Base-by-base conservation (phyloP, 2,888 invertebrate species). In the Pachycephus smyrnensis region DNA sequence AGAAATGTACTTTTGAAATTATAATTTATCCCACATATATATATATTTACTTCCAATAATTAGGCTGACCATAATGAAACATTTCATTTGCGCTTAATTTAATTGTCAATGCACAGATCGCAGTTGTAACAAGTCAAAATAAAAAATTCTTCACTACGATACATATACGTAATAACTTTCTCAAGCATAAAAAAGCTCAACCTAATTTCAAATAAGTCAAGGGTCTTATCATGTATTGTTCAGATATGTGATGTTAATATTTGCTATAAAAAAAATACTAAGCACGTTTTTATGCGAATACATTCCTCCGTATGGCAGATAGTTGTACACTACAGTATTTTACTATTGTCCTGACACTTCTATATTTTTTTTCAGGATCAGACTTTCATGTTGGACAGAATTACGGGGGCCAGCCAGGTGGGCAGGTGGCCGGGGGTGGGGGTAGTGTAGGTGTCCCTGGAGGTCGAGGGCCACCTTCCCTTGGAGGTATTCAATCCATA, bases 351-450 rank as follows among this genome's bases (percentile, higher is more conserved):
- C 1, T 55, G 15, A 55, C 15, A 55, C 23, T 55, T 55, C 23
- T 55, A 23, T 55, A 23, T 55, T 55, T 77, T 73, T 71, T 85
- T 84, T 71, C 82, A 90, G 90, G 90, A 86, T 87, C 89, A 83
- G 91, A 91, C 78, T 91, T 90, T 89, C 91, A 91, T 89, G 90
- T 90, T 84, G 89, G 89, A 85, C 90, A 89, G 84, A 91, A 88
- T 85, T 91, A 90, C 89, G 89, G 88, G 81, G 89, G 88, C 88
- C 91, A 91, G 86, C 89, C 89, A 87, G 90, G 90, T 82, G 89
- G 89, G 86, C 91, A 91, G 86, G 91, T 90, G 87, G 91, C 89
- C 74, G 91, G 90, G 79, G 90, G 89, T 78, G 90, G 89, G 82
- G 88, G 86, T 83, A 89, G 86, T 81, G 87, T 91, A 86, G 90